phyloP scores from a whole-genome alignment of 2,888 invertebrate species.

The Craniophora ligustri region DNA sequence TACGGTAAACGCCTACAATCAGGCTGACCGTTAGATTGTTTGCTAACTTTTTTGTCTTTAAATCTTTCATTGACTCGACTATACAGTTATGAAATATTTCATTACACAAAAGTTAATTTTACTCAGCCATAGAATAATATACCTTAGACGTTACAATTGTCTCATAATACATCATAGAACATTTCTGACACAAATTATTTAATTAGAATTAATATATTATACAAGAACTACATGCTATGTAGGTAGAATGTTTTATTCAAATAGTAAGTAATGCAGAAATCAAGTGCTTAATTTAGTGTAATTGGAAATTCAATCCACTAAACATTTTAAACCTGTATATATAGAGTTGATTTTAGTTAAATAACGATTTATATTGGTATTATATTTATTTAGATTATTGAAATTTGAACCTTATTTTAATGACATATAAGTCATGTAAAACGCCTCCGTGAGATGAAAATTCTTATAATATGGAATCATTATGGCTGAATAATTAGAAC shows the following conservation, averaged over 20 bases:
- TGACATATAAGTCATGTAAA: no score
- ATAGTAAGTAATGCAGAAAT: constrained; percentile 35
- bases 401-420: no score
- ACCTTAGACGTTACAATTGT: constrained; percentile 46
- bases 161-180: constrained; percentile 49
- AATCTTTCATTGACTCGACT: no score
- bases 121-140: constrained; percentile 42
- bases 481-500: constrained; percentile 9
- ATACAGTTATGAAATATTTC: constrained; percentile 36
- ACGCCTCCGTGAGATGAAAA: no score
- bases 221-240: constrained; percentile 45
- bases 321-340: neutral
- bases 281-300: constrained; percentile 17
- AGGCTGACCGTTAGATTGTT: no score
- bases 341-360: neutral
- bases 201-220: constrained; percentile 39
- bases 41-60: no score
- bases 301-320: neutral
- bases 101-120: constrained; percentile 47
- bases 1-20: no score
- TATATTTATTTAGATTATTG: no score
- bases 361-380: no score
- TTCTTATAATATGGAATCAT: no score
- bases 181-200: constrained; percentile 52
- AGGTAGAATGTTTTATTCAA: constrained; percentile 32